A percentile compares a stretch with the other conserved stretches of the same genome.
Conservation (phyloP, 2,113 vertebrate genomes). For the Australoheros scitulus region DNA sequence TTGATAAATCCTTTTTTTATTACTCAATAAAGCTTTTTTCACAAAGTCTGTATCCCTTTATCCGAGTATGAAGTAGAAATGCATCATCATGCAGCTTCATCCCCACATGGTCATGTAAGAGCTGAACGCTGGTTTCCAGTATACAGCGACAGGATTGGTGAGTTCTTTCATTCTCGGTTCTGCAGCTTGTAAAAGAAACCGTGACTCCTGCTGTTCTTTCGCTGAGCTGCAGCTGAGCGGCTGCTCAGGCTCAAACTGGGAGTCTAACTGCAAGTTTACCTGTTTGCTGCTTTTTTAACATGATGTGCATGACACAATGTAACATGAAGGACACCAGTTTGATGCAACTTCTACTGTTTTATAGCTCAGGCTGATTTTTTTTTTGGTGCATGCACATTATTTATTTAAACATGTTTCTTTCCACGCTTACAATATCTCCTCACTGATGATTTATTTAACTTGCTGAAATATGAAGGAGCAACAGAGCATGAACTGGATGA, state of each 20-base stretch:
- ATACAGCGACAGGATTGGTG: neutral
- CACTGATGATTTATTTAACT: neutral
- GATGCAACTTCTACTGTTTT: too few species aligned
- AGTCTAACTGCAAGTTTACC: too few species aligned
- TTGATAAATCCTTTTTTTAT: neutral
- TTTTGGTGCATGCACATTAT: neutral
- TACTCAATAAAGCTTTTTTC: constrained; percentile 8
- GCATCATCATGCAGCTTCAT: neutral
- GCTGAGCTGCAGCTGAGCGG: too few species aligned
- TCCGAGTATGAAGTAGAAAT: neutral
- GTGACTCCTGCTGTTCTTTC: neutral
- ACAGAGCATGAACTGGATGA: neutral
- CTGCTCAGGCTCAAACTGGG: too few species aligned
- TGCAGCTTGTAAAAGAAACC: neutral
- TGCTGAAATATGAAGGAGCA: neutral
- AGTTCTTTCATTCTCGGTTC: neutral
- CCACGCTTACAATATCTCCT: neutral
- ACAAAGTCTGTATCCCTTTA: neutral
- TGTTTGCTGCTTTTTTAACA: too few species aligned
- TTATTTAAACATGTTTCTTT: neutral
- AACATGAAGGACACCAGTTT: too few species aligned
- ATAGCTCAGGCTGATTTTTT: too few species aligned
- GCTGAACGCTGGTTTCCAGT: neutral
- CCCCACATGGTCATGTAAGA: neutral
- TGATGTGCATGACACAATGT: too few species aligned